A percentile compares a stretch with the other conserved stretches of the same genome.
These are phyloP conservation scores for Stomatorhinus walkeri DNA, from an alignment of 2,797 vertebrate species.

Conservation along the genomic window DNA sequence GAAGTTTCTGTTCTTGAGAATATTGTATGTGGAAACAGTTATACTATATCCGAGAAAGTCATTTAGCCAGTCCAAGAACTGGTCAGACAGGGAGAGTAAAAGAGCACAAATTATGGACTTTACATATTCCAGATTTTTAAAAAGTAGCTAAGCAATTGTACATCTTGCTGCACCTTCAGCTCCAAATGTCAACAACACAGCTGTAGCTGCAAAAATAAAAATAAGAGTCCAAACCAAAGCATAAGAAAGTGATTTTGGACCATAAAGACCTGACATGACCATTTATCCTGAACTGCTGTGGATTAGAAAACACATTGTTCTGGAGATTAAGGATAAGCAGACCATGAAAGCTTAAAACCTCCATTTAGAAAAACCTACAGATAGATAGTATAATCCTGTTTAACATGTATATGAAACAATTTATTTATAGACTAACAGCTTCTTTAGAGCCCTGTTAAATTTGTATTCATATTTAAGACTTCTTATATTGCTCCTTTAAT, in stretches of 20 bases:
- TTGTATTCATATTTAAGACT: neutral
- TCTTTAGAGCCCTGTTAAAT: neutral
- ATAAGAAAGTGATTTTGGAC: neutral
- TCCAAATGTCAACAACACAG: neutral
- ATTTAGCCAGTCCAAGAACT: neutral
- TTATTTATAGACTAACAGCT: neutral
- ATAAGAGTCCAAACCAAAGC: neutral
- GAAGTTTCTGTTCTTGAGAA: neutral
- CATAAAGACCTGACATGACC: neutral
- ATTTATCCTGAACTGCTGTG: neutral
- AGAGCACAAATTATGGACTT: neutral
- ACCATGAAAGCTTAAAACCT: neutral
- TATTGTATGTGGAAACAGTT: neutral
- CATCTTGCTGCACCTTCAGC: neutral
- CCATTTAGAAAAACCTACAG: neutral
- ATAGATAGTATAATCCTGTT: neutral
- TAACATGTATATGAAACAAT: neutral
- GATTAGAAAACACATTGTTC: neutral
- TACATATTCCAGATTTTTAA: neutral
- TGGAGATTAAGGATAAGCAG: neutral
- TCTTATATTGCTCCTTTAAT: neutral
- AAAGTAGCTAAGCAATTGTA: neutral
- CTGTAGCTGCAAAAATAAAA: neutral
- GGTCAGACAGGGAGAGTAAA: neutral
- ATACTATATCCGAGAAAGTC: neutral